phyloP scores from a whole-genome alignment of 2,797 vertebrate species.

The Uromys caudimaculatus region DNA sequence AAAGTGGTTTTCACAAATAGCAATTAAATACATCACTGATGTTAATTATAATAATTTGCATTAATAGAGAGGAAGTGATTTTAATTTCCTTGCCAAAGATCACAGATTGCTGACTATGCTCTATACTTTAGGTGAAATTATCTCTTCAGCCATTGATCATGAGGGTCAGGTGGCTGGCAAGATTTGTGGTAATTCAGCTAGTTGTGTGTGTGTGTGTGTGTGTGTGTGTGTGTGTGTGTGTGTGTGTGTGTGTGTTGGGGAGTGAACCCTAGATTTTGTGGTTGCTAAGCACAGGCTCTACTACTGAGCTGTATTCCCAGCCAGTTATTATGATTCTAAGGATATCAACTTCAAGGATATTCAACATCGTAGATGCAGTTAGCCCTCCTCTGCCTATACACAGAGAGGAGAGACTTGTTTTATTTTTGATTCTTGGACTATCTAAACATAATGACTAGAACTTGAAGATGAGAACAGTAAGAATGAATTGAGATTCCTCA shows the following conservation, averaged over 20 bases:
- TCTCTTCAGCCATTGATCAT: constrained; percentile 38
- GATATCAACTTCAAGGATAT: constrained; percentile 4
- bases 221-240: neutral
- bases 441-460: neutral
- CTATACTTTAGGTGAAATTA: constrained; percentile 56
- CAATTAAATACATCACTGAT: constrained; percentile 79
- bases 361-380: neutral
- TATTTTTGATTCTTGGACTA: constrained; percentile 42
- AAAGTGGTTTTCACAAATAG: constrained; percentile 77
- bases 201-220: neutral
- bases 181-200: constrained; percentile 9
- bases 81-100: constrained; percentile 79
- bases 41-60: constrained; percentile 83
- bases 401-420: neutral
- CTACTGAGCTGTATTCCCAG: neutral
- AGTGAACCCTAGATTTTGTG: neutral
- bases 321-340: constrained; percentile 22
- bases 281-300: neutral
- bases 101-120: constrained; percentile 60
- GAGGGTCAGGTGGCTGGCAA: constrained; percentile 9
- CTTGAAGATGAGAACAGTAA: neutral
- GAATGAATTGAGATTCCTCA: neutral
- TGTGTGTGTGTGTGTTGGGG: neutral
- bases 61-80: constrained; percentile 81
- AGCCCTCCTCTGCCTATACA: constrained; percentile 4